Base-by-base conservation (phyloP, 2,113 vertebrate species). In the Pachyramphus minor region DNA sequence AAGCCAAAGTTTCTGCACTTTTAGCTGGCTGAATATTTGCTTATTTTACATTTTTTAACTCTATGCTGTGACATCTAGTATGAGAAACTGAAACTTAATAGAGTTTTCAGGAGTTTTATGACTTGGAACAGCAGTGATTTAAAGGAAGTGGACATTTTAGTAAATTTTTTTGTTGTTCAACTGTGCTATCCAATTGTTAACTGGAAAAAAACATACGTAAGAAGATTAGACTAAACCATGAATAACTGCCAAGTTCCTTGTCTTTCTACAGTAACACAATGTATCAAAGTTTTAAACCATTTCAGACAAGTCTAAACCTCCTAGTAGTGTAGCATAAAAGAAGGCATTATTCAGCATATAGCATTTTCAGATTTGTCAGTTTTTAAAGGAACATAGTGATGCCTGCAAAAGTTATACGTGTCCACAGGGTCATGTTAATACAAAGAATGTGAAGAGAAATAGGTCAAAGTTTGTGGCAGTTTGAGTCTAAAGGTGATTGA, bases 51-150 rank as follows among this genome's bases (percentile, higher is more conserved):
- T 69, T 95, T 94, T 94, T 90, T 59, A 93, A 59, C 28, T 49
- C 39, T 79, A 44, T 76, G 73, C n/a, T 56, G 45, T 75, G 47
- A 28, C 62, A 82, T 66, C 78, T 75, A 71, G 39, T 74, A 58
- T 44, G 20, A 88, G 66, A 66, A 90, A 50, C 37, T 84, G 31
- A 94, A 92, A 96, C 94, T 95, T 97, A 95, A 94, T 94, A 72
- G 35, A 83, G 47, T 95, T 94, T 97, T 60, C 50, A 87, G 33
- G 82, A 95, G 77, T 93, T 97, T 93, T 96, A 94, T 94, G 84
- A 68, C 77, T 82, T 87, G 93, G 81, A 96, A 94, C 78, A 80
- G 41, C 22, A 80, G 35, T 81, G 63, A 95, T 95, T 96, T 96
- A 87, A 95, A 96, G 93, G 79, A 58, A 95, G 79, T 59, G 82